phyloP scores from a whole-genome alignment of 2,797 vertebrate genomes.

The Bufotes viridis region DNA sequence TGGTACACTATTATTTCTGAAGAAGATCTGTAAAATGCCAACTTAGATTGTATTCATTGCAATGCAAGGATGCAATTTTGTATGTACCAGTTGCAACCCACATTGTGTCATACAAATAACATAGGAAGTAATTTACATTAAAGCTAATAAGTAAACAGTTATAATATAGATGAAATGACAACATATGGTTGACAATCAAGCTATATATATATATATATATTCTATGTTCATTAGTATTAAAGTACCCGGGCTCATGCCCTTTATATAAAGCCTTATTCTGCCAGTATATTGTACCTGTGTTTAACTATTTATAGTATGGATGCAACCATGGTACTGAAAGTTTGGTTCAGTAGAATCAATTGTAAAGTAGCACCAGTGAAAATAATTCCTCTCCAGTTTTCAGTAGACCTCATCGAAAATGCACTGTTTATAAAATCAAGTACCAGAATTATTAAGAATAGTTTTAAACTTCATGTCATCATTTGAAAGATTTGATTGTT shows the following conservation, averaged over 20 bases:
- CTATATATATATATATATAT: too few species aligned
- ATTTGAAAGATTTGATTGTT: too few species aligned
- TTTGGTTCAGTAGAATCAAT: too few species aligned
- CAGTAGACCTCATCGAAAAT: too few species aligned
- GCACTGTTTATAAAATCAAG: too few species aligned
- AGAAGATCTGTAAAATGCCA: slow-evolving; percentile 13
- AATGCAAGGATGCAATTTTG: background rate
- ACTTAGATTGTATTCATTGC: background rate
- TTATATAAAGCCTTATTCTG: background rate
- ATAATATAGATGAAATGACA: background rate
- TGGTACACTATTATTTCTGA: slow-evolving; percentile 35
- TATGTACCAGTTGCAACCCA: background rate
- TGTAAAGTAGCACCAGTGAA: too few species aligned
- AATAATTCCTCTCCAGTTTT: too few species aligned
- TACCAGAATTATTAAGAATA: too few species aligned
- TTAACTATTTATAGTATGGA: background rate
- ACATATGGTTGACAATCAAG: background rate
- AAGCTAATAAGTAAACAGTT: background rate
- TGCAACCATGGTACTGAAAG: too few species aligned
- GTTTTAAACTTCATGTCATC: too few species aligned
- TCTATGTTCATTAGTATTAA: background rate
- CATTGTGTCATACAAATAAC: background rate
- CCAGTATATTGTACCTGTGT: background rate
- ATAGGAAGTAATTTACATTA: background rate
- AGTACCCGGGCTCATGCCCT: background rate